Conservation (phyloP, 2,888 invertebrate species). For the Brachyptera risi region DNA sequence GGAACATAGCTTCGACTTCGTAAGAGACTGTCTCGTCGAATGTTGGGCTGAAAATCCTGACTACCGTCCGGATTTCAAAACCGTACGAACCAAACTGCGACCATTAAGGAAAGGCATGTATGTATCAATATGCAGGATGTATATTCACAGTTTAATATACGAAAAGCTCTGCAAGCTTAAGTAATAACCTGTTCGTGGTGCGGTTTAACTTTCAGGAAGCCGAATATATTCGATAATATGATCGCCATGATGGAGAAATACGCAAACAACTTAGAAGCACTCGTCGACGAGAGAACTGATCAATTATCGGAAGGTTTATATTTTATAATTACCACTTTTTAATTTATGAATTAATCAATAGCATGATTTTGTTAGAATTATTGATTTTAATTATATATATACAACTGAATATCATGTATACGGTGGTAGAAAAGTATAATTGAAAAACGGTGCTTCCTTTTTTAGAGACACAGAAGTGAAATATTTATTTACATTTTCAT, state of each 20-base stretch:
- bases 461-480: too few relatives aligned
- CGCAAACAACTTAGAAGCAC: slow-evolving; percentile 87
- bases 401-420: too few relatives aligned
- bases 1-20: slow-evolving; percentile 79
- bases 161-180: not conserved
- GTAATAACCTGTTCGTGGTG: too few relatives aligned
- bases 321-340: too few relatives aligned
- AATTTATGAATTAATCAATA: too few relatives aligned
- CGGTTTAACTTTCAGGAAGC: slow-evolving; percentile 76
- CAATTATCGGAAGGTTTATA: slow-evolving; percentile 87
- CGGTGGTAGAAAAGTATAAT: too few relatives aligned
- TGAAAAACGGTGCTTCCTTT: too few relatives aligned
- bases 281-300: slow-evolving; percentile 91
- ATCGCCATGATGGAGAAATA: slow-evolving; percentile 98
- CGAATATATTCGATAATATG: slow-evolving; percentile 97
- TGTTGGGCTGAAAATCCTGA: slow-evolving; percentile 84
- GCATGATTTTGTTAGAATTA: too few relatives aligned
- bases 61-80: slow-evolving; percentile 78
- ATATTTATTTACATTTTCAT: too few relatives aligned
- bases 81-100: slow-evolving; percentile 70
- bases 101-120: slow-evolving; percentile 86
- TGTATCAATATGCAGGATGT: too few relatives aligned
- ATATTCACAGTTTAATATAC: not conserved
- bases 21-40: slow-evolving; percentile 77
- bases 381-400: too few relatives aligned